Percentiles rank a stretch among this genome's conserved stretches.
Evolutionary conservation across 2,888 invertebrate genomes (phyloP).

Genomic region (Philereme vetulata): DNA sequence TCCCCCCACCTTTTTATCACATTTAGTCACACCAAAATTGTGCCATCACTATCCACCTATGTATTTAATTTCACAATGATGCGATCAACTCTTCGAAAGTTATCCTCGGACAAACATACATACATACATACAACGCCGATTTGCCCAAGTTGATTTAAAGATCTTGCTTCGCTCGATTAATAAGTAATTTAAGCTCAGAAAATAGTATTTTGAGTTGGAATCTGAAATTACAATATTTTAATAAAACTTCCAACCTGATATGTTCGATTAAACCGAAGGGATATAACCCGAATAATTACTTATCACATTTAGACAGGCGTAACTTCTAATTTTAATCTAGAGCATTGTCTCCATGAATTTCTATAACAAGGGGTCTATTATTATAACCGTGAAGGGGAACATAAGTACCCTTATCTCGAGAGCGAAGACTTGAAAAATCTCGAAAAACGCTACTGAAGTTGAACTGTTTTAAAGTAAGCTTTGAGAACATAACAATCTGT

Average conservation of each 20-base stretch:
- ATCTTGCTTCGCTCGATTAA: too few species aligned
- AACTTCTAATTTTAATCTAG: constrained; percentile 16
- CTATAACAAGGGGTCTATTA: constrained; percentile 28
- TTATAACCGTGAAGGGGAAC: constrained; percentile 21
- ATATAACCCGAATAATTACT: constrained; percentile 9
- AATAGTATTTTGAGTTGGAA: not conserved
- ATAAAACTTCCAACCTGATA: not conserved
- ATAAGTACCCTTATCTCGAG: constrained; percentile 27
- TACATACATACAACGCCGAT: too few species aligned
- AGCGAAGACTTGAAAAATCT: constrained; percentile 26
- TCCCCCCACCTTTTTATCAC: too few species aligned
- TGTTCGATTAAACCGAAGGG: constrained; percentile 16
- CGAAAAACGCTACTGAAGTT: constrained; percentile 28
- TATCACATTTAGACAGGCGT: constrained; percentile 13
- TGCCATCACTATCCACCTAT: too few species aligned
- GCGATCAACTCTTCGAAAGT: too few species aligned
- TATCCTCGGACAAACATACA: too few species aligned
- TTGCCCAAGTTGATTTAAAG: too few species aligned
- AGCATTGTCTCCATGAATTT: constrained; percentile 16
- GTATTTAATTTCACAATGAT: too few species aligned
- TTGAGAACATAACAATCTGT: constrained; percentile 24
- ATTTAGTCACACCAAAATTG: too few species aligned
- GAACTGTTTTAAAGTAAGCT: constrained; percentile 18
- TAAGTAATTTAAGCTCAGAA: too few species aligned
- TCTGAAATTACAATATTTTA: not conserved